Evolutionary conservation across 2,888 invertebrate genomes (phyloP).

Genomic region (Cenopis cana): DNA sequence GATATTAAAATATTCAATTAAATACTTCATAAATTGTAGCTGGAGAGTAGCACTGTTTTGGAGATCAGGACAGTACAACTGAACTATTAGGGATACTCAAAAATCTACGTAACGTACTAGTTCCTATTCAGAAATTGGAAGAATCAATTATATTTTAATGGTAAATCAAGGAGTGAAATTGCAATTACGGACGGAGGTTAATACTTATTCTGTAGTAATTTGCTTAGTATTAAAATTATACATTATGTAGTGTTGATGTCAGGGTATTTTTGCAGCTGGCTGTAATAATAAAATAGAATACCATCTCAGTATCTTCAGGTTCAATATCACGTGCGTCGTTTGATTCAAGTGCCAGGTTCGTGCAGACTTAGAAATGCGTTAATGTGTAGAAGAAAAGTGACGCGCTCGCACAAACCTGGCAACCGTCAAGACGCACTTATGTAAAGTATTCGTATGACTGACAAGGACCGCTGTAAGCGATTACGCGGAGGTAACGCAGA

Average conservation of each 20-base stretch:
- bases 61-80: background rate
- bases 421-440: constrained; percentile 25
- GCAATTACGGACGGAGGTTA: background rate
- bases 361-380: constrained; percentile 8
- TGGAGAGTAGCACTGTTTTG: background rate
- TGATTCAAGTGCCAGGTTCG: background rate
- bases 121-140: too few relatives aligned
- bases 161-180: too few relatives aligned
- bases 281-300: background rate
- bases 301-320: background rate
- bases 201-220: too few relatives aligned
- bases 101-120: too few relatives aligned
- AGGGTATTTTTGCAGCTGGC: background rate
- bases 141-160: too few relatives aligned
- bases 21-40: constrained; percentile 4
- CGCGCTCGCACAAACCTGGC: constrained; percentile 19
- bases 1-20: constrained; percentile 31
- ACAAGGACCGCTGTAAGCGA: constrained; percentile 43
- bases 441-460: constrained; percentile 37
- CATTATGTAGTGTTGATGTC: background rate
- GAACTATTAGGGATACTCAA: background rate
- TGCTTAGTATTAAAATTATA: background rate
- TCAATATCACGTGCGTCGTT: background rate
- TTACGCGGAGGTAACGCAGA: constrained; percentile 59
- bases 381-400: constrained; percentile 15